Evolutionary conservation across 2,113 vertebrate species (phyloP), one percentile per base, ranked within the genome.

Genomic region (Coryphaenoides rupestris): DNA sequence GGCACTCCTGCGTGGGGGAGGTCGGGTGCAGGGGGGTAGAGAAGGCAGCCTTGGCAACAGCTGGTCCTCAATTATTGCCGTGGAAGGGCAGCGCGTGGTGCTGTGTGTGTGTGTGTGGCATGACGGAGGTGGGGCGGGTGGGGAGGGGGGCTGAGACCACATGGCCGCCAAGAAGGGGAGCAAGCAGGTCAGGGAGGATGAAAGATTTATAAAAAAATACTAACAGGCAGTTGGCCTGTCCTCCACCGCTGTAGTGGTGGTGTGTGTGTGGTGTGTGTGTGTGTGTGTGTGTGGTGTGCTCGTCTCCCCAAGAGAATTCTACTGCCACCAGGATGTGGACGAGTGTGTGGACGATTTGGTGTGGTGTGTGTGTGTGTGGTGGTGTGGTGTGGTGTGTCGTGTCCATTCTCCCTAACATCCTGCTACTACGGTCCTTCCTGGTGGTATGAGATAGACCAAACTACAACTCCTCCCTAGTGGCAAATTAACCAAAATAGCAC

Each of bases 131-230:
- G 65, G 67, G 49, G 54, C 78, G 75, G 79, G 80, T 75, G 52
- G 45, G 49, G 55, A 7, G 53, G 53, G 52, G 63, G 70, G 66
- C 82, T 78, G 84, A 90, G 90, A 91, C 86, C 88, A 84, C 85
- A n/a, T 89, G 91, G 90, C 89, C n/a, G 90, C 90, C 91, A 92
- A n/a, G 78, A 65, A 90, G 80, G 86, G 83, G 89, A 85, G 87
- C 89, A 89, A 86, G n/a, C 87, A 91, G 91, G 89, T 92, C 91
- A 92, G 84, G 68, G 84, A 87, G 89, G 87, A 91, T 89, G 85
- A 88, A 90, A n/a, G 90, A 91, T 91, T 90, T n/a, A n/a, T n/a
- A 91, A 88, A 90, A 92, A 92, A 91, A 92, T 90, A 91, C 87
- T 88, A 86, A 84, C 83, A 86, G 86, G 78, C 90, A 87, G 89